Percentiles rank a stretch among this genome's conserved stretches.
phyloP scores from a whole-genome alignment of 2,888 invertebrate genomes.

The Oligia fasciuncula region DNA sequence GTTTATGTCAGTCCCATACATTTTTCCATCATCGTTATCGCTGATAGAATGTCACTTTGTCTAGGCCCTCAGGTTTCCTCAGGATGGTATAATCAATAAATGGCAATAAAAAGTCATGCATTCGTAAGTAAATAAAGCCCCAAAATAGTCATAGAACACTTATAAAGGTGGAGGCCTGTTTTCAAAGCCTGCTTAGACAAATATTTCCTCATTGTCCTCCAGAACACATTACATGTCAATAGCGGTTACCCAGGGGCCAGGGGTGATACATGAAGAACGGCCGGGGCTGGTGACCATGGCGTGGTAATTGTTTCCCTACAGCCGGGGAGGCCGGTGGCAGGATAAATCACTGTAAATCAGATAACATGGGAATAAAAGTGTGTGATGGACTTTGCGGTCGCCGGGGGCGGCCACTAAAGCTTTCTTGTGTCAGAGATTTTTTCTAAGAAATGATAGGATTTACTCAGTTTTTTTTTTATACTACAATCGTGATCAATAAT shows the following conservation, averaged over 20 bases:
- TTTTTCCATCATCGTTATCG: background rate
- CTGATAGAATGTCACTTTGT: background rate
- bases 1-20: background rate
- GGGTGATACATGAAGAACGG: slow-evolving; percentile 55
- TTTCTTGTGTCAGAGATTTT: background rate
- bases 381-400: slow-evolving; percentile 37
- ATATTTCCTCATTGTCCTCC: slow-evolving; percentile 4
- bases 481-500: background rate
- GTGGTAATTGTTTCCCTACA: slow-evolving; percentile 82
- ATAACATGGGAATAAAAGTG: slow-evolving; percentile 80
- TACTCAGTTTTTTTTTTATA: background rate
- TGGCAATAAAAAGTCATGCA: background rate
- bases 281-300: slow-evolving; percentile 53
- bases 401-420: slow-evolving; percentile 22
- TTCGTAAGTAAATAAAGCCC: background rate
- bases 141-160: background rate
- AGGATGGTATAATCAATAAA: background rate
- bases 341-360: slow-evolving; percentile 82
- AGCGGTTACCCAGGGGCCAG: slow-evolving; percentile 29
- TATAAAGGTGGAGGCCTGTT: background rate
- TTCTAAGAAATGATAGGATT: background rate
- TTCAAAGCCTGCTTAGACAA: background rate
- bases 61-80: background rate
- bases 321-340: slow-evolving; percentile 67
- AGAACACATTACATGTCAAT: slow-evolving; percentile 29